Base-by-base conservation (phyloP, 2,888 invertebrate species). In the Drosophila barbarae region DNA sequence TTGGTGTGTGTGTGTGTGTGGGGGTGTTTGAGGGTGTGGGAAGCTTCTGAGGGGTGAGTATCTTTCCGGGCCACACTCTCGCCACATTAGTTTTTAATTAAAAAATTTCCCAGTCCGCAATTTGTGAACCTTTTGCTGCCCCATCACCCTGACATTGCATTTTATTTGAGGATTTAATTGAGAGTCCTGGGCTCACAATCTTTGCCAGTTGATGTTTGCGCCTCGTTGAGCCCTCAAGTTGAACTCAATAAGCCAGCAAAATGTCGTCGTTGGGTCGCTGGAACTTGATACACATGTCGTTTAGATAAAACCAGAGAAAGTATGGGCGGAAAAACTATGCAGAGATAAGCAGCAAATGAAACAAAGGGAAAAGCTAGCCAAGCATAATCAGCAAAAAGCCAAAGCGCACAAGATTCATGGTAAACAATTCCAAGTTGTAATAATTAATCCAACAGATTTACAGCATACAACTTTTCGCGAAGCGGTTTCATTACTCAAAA, bases 21-120 rank as follows among this genome's bases (percentile, higher is more conserved):
- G 18, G 18, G 18, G 18, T 18, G 18, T 18, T 18, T 59, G 68
- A 52, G 59, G 50, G 36, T 63, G 49, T 52, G 51, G 21, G 30
- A 44, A 44, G 41, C 13, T 35, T 9, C 54, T 39, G 15, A 34
- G 42, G 35, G 49, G 30, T 26, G 57, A 15, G n/a, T 46, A 36
- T 38, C 34, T 47, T 32, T 35, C 54, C 72, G 71, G 72, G 69
- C 70, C 78, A 77, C 84, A 84, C 85, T 87, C 85, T 85, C 83
- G 84, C 80, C 74, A 86, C 87, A 87, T 87, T 87, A 86, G 86
- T 79, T 87, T 87, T 87, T 87, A 87, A 87, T 87, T 87, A 86
- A 87, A 87, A 82, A 85, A 80, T 68, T 63, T 75, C 67, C 78
- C 28, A 85, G 74, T 76, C 69, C 72, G 71, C 58, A 54, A 15